Percentiles rank a stretch among this genome's conserved stretches.
phyloP scores from a whole-genome alignment of 2,797 vertebrate genomes.

The Pteropus rufus region DNA sequence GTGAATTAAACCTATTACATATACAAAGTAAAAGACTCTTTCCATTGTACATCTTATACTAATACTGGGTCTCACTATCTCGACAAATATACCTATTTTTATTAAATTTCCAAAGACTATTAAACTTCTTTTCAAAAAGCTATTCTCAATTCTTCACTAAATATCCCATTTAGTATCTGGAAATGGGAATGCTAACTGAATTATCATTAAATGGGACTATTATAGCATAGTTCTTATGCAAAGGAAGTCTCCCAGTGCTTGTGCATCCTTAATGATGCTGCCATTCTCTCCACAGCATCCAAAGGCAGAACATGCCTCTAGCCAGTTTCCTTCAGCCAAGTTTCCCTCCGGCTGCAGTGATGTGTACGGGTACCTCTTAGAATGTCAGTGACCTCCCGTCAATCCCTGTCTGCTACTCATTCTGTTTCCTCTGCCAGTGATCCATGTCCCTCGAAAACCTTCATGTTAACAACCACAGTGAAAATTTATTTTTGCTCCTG shows the following conservation, averaged over 20 bases:
- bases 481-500: neutral
- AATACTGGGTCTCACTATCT: neutral
- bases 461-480: neutral
- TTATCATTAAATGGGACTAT: neutral
- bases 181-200: neutral
- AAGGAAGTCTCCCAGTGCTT: neutral
- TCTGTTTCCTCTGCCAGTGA: neutral
- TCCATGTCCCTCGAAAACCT: neutral
- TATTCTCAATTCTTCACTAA: neutral
- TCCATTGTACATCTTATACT: neutral
- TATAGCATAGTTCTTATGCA: neutral
- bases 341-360: neutral
- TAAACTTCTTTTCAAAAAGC: neutral
- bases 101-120: neutral
- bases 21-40: neutral
- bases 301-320: constrained; percentile 42
- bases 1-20: neutral
- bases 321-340: constrained; percentile 9
- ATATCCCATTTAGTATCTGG: neutral
- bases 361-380: neutral
- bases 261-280: neutral
- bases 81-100: neutral
- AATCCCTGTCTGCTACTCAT: neutral
- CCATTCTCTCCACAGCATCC: neutral
- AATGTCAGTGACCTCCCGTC: neutral